These are phyloP conservation scores for Ceriagrion tenellum DNA, from an alignment of 2,888 invertebrate species.

Conservation along the genomic window DNA sequence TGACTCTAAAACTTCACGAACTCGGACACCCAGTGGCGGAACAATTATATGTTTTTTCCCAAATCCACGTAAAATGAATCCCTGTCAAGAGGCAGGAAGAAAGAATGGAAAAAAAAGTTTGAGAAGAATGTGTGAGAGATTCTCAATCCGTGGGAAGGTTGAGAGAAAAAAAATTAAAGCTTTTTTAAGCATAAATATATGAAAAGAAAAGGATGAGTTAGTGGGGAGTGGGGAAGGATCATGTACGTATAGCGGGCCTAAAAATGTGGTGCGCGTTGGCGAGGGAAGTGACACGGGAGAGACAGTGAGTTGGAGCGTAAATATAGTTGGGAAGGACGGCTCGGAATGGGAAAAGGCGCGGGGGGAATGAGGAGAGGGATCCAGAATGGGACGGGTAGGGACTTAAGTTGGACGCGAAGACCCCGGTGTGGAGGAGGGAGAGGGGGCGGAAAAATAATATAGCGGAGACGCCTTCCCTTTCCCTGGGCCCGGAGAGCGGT, in stretches of 20 bases:
- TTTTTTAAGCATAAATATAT: not conserved
- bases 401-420: constrained; percentile 11
- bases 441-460: not conserved
- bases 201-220: not conserved
- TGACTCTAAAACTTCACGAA: not conserved
- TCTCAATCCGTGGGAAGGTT: not conserved
- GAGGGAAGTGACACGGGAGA: not conserved
- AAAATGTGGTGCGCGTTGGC: not conserved
- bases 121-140: not conserved
- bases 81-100: not conserved
- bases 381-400: not conserved
- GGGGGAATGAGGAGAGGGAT: not conserved
- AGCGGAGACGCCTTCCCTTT: not conserved
- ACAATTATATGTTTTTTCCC: not conserved
- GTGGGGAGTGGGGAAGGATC: not conserved
- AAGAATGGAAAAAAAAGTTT: not conserved
- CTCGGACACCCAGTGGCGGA: not conserved
- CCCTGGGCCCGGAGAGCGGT: not conserved
- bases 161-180: not conserved
- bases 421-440: not conserved
- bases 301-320: constrained; percentile 22
- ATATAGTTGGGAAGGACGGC: constrained; percentile 28
- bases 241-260: not conserved
- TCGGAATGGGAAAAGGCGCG: not conserved
- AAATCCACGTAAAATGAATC: not conserved